Evolutionary conservation across 1,140 invertebrate genomes (phyloP).

Genomic region (Heliconius eleuchia): DNA sequence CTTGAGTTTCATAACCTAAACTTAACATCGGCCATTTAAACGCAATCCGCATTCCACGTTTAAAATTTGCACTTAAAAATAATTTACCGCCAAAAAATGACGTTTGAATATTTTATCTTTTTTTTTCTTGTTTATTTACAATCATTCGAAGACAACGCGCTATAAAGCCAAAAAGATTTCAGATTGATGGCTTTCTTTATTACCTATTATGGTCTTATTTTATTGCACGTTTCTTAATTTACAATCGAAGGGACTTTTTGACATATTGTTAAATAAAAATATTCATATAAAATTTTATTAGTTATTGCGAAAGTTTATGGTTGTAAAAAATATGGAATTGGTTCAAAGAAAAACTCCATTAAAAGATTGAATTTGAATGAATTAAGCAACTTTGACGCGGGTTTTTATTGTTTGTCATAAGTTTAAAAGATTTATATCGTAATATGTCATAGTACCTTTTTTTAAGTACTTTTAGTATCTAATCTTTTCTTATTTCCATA

Average conservation of each 20-base stretch:
- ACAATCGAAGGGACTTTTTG: conserved; percentile 46
- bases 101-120: conserved; percentile 36
- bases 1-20: conserved; percentile 3
- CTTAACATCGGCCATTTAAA: conserved; percentile 30
- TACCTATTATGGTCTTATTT: conserved; percentile 56
- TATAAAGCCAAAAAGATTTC: conserved; percentile 59
- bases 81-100: conserved; percentile 51
- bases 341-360: conserved; percentile 8
- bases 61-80: conserved; percentile 48
- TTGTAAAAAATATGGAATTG: conserved; percentile 25
- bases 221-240: conserved; percentile 60
- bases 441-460: no score
- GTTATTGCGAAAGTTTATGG: conserved; percentile 25
- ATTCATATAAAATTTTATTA: conserved; percentile 26
- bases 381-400: neutral
- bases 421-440: neutral
- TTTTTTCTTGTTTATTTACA: conserved; percentile 51
- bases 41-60: conserved; percentile 54
- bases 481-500: no score
- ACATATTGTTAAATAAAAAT: conserved; percentile 41
- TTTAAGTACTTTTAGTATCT: no score
- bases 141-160: conserved; percentile 48
- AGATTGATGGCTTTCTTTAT: conserved; percentile 67
- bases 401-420: conserved; percentile 5
- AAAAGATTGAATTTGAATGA: conserved; percentile 4